Evolutionary conservation across 2,888 invertebrate genomes (phyloP), one percentile per base, ranked within the genome.

Genomic region (Lepidochrysops patricia): DNA sequence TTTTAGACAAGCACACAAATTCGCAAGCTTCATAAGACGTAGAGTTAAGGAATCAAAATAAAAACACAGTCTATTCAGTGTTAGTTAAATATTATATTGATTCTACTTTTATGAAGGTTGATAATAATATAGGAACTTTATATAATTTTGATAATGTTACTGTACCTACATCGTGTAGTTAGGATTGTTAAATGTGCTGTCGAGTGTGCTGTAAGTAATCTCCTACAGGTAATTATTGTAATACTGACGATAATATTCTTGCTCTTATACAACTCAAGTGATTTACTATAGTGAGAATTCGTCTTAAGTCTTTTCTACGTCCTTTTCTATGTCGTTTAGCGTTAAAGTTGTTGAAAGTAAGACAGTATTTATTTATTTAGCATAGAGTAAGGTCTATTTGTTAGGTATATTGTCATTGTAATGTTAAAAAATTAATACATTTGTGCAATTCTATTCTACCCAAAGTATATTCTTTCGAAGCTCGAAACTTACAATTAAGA

Each of bases 241-340:
- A 54, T 54, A 19, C 54, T 29, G 54, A 54, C 43, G 57, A 37
- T 37, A 57, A 35, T n/a, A n/a, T 52, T 23, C 54, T 54, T 54
- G 54, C 54, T 27, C 54, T 32, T 54, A 54, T 32, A 19, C 83
- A 84, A 81, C 72, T 77, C 77, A 79, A 66, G 89, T 88, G 88
- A 88, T 88, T 54, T 27, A 52, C 82, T 81, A 77, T 76, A 89
- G 88, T 89, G 89, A 89, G 88, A 88, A 70, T 79, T 77, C 69
- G 76, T 76, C 76, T 82, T 81, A 82, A 78, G 81, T 74, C 82
- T 87, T 88, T 87, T 88, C 89, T 88, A 88, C 80, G 75, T 76
- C 84, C 77, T 87, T 89, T 88, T 87, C 87, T 86, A 86, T 81
- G 82, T 79, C 77, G 74, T 85, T 85, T 84, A 86, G 82, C 79